These are phyloP conservation scores for Corythucha ciliata DNA, from an alignment of 2,888 invertebrate species.

Conservation along the genomic window DNA sequence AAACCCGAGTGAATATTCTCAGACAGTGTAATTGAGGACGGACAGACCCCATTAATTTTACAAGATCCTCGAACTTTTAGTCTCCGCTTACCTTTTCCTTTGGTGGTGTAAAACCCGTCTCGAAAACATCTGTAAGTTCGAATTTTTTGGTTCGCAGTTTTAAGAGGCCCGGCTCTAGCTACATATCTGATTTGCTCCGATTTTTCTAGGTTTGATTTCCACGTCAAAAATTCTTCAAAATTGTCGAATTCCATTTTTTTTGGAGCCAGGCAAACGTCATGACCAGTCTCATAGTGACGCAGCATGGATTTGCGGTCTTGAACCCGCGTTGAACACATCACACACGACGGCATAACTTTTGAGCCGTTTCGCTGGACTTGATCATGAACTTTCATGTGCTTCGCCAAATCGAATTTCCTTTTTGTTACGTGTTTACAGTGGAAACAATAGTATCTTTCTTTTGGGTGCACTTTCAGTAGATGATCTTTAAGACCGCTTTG, in stretches of 20 bases:
- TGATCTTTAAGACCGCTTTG: no score
- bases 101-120: not conserved
- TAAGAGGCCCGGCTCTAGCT: not conserved
- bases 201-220: conserved; percentile 4
- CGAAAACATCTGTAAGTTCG: conserved; percentile 4
- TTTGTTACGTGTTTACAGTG: not conserved
- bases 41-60: conserved; percentile 3
- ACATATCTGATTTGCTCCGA: conserved; percentile 1
- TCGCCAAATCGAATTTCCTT: not conserved
- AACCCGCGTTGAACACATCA: no score
- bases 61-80: conserved; percentile 2
- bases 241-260: not conserved
- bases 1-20: not conserved
- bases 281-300: conserved; percentile 5
- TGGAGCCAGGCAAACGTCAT: not conserved
- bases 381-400: not conserved
- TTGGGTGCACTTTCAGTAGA: no score
- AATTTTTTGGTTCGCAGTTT: not conserved
- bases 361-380: no score
- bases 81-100: conserved; percentile 9
- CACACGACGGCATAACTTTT: no score
- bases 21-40: not conserved
- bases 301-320: not conserved
- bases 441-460: no score
- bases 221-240: not conserved